These are phyloP conservation scores for Zelleria hepariella DNA, from an alignment of 2,888 invertebrate species.

Conservation along the genomic window DNA sequence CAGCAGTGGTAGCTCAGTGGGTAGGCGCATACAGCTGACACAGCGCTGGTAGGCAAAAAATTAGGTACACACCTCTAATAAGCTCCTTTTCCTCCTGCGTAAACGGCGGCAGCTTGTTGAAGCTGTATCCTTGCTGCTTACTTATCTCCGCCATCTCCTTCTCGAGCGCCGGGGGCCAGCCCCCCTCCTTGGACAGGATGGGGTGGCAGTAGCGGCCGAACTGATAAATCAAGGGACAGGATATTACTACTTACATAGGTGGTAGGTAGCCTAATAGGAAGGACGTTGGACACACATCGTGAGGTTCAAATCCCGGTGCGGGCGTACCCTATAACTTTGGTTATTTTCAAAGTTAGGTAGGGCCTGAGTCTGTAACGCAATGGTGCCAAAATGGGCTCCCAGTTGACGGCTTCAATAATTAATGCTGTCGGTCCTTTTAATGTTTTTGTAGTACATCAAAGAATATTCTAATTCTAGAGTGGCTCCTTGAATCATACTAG, in stretches of 20 bases:
- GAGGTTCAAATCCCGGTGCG: too few relatives aligned
- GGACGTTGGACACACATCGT: not conserved
- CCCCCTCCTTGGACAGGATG: conserved; percentile 32
- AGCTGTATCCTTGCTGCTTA: conserved; percentile 29
- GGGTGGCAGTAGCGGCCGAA: conserved; percentile 32
- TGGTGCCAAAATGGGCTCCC: too few relatives aligned
- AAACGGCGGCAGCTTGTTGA: conserved; percentile 43
- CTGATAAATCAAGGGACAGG: conserved; percentile 6
- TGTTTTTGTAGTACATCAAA: too few relatives aligned
- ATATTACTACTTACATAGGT: not conserved
- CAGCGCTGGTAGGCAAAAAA: not conserved
- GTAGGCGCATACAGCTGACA: not conserved
- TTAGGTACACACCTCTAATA: conserved; percentile 41
- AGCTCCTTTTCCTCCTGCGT: conserved; percentile 44
- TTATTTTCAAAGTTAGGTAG: too few relatives aligned
- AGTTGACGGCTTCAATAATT: too few relatives aligned
- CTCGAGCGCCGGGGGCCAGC: conserved; percentile 44
- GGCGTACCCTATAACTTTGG: too few relatives aligned
- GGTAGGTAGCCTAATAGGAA: not conserved
- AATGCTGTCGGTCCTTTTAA: too few relatives aligned
- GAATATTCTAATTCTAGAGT: too few relatives aligned
- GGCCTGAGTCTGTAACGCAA: too few relatives aligned
- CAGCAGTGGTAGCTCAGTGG: not conserved
- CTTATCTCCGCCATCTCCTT: conserved; percentile 33
- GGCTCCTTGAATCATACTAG: too few relatives aligned